Evolutionary conservation across 2,888 invertebrate genomes (phyloP).

Genomic region (Cryptocephalus moraei): DNA sequence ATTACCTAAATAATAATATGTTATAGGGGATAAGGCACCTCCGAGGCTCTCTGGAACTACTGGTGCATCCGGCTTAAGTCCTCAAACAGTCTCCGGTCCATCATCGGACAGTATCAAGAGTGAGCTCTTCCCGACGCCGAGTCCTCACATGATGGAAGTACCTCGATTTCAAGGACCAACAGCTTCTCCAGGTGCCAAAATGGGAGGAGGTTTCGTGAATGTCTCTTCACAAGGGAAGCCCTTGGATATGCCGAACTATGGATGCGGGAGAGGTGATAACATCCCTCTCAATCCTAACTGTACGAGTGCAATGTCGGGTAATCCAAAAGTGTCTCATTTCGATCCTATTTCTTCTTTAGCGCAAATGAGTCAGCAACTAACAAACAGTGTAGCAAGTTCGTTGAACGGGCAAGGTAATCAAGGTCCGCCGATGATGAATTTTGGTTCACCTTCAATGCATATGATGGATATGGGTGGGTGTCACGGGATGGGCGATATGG

Average conservation of each 20-base stretch:
- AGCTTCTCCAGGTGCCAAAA: conserved; percentile 35
- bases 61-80: conserved; percentile 33
- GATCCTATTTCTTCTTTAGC: conserved; percentile 90
- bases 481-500: conserved; percentile 34
- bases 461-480: conserved; percentile 38
- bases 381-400: conserved; percentile 60
- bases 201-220: conserved; percentile 37
- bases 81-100: conserved; percentile 35
- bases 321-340: conserved; percentile 61
- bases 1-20: background rate
- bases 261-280: conserved; percentile 47
- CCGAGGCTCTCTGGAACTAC: conserved; percentile 29
- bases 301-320: conserved; percentile 44
- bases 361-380: conserved; percentile 89
- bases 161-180: conserved; percentile 43
- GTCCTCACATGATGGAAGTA: conserved; percentile 38
- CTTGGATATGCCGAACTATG: conserved; percentile 35
- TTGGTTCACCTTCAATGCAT: conserved; percentile 43
- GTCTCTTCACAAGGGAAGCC: conserved; percentile 37
- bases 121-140: conserved; percentile 34
- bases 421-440: conserved; percentile 43
- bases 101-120: conserved; percentile 33
- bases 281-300: conserved; percentile 58
- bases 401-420: conserved; percentile 44
- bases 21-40: conserved; percentile 31